Conservation (phyloP, 2,797 vertebrate genomes). For the Acipenser oxyrinchus region DNA sequence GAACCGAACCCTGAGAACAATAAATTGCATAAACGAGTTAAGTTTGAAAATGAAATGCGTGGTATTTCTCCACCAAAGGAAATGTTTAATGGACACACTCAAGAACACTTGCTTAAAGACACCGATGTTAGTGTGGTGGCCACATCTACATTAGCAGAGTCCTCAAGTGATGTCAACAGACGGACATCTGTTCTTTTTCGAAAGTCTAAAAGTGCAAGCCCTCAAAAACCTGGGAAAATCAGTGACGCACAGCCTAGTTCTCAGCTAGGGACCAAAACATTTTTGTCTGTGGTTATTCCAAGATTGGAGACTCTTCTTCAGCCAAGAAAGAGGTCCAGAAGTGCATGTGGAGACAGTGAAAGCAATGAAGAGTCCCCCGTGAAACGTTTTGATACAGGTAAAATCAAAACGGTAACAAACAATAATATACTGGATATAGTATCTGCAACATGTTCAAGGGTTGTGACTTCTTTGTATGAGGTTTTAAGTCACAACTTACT, state of each 20-base stretch:
- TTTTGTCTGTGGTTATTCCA: slow-evolving; percentile 96
- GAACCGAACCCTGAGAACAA: slow-evolving; percentile 75
- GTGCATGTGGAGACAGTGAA: slow-evolving; percentile 68
- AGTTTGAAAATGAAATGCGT: slow-evolving; percentile 69
- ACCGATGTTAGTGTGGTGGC: slow-evolving; percentile 76
- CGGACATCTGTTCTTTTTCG: slow-evolving; percentile 86
- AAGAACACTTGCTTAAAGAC: slow-evolving; percentile 65
- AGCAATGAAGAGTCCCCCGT: slow-evolving; percentile 74
- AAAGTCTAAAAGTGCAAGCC: slow-evolving; percentile 84
- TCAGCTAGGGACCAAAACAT: slow-evolving; percentile 88
- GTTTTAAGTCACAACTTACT: too few species aligned
- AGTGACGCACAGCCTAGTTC: slow-evolving; percentile 59
- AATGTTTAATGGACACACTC: slow-evolving; percentile 66
- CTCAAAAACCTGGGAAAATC: slow-evolving; percentile 67
- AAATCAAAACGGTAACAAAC: slow-evolving; percentile 20
- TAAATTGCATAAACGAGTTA: slow-evolving; percentile 64
- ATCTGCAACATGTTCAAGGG: neutral
- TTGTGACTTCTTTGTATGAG: too few species aligned
- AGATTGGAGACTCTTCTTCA: slow-evolving; percentile 93
- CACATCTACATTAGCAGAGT: slow-evolving; percentile 77
- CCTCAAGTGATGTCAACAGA: slow-evolving; percentile 74
- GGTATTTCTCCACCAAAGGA: slow-evolving; percentile 71
- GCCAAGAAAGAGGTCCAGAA: slow-evolving; percentile 88
- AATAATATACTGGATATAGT: neutral
- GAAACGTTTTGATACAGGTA: slow-evolving; percentile 84